Conservation (phyloP, 2,888 invertebrate species). For the Xestobium rufovillosum region DNA sequence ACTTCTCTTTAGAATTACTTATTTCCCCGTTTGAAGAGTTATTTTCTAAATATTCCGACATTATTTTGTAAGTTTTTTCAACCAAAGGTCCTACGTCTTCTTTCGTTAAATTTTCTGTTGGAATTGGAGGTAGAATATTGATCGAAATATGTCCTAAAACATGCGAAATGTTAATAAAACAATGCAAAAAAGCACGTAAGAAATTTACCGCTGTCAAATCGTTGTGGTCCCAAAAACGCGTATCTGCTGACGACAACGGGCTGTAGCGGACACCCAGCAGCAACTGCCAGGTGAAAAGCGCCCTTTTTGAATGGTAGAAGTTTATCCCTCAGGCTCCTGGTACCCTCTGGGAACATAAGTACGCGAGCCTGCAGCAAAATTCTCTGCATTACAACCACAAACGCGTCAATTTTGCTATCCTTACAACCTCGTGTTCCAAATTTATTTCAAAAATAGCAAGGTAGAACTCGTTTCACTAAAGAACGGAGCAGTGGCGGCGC, state of each 20-base stretch:
- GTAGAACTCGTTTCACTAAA: too few species aligned
- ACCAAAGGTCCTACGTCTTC: constrained; percentile 58
- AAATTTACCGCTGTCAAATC: constrained; percentile 57
- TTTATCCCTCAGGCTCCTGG: constrained; percentile 66
- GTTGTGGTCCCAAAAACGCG: constrained; percentile 52
- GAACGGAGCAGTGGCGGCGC: too few species aligned
- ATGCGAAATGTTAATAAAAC: constrained; percentile 18
- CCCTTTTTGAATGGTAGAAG: constrained; percentile 92
- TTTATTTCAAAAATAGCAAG: too few species aligned
- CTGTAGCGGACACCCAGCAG: constrained; percentile 75
- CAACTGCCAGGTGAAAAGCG: constrained; percentile 87
- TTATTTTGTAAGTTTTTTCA: constrained; percentile 55
- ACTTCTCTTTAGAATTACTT: not conserved
- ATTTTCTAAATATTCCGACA: constrained; percentile 59
- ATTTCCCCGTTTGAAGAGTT: constrained; percentile 12
- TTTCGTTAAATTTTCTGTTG: constrained; percentile 55
- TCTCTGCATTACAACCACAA: constrained; percentile 9
- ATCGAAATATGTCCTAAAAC: constrained; percentile 59
- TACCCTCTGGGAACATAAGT: constrained; percentile 90
- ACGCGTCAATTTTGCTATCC: too few species aligned
- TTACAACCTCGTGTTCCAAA: too few species aligned
- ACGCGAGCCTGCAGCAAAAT: constrained; percentile 57
- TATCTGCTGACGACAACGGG: constrained; percentile 85
- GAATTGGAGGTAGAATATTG: constrained; percentile 64
- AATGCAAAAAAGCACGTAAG: constrained; percentile 8